Evolutionary conservation across 2,797 vertebrate genomes (phyloP), one percentile per base, ranked within the genome.

Genomic region (Chelidonichthys spinosus): DNA sequence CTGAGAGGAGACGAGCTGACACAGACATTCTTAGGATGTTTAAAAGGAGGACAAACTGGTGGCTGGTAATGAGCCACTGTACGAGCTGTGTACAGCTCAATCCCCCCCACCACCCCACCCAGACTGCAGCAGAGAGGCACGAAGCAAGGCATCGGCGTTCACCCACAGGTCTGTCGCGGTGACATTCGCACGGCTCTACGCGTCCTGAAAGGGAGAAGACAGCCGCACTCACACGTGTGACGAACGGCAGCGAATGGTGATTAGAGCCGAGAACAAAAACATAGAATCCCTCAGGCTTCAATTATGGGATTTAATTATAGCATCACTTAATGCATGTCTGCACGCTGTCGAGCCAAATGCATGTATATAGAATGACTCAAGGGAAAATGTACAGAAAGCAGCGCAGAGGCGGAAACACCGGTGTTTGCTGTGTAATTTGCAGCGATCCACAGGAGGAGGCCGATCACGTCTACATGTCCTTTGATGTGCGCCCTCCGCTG

Each of bases 291-390:
- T 65, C 54, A 59, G 85, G 84, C 82, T 89, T 89, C 68, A 82
- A 78, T 87, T 78, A 86, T 72, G 61, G 47, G 53, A 72, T 87
- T 76, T 87, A 89, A 89, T 90, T 90, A 89, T 67, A 71, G 82
- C 69, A 59, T 32, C 72, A 71, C 62, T 53, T 43, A 64, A 65
- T 82, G 85, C 72, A 74, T 60, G 68, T 81, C 55, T 75, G 59
- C 65, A 47, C 35, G 59, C 32, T 69, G 68, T 79, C 46, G 54
- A 72, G 17, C 44, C 67, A 68, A 76, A 76, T 63, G 44, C 79
- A 71, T 68, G 74, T 78, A 76, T 76, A 69, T 42, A 37, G 49
- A 72, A 68, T 68, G 83, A 86, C 87, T 86, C 79, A 47, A n/a
- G 86, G 87, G 83, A 82, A 76, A 78, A 14, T 83, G 82, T 85